Evolutionary conservation across 2,797 vertebrate species (phyloP).

Genomic region (Eospalax fontanierii): DNA sequence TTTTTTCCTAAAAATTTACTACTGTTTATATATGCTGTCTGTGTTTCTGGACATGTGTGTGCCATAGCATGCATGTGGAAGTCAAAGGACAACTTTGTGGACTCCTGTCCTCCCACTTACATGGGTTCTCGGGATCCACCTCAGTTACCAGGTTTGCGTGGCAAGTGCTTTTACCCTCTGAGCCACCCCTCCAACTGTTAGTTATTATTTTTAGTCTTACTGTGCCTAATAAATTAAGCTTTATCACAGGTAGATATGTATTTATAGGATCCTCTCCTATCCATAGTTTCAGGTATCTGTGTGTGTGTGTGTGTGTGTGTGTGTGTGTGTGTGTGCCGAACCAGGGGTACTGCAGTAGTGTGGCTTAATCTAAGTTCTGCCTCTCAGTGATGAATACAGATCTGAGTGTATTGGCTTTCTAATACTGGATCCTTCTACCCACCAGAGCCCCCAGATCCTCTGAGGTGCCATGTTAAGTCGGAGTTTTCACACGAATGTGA

Average conservation of each 20-base stretch:
- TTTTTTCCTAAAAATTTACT: not conserved
- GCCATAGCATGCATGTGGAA: not conserved
- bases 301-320: too few species aligned
- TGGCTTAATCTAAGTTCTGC: not conserved
- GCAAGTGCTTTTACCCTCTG: not conserved
- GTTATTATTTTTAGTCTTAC: not conserved
- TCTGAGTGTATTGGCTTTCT: not conserved
- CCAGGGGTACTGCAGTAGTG: not conserved
- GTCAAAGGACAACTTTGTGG: not conserved
- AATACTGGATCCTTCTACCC: not conserved
- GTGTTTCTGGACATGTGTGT: not conserved
- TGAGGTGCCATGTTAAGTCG: too few species aligned
- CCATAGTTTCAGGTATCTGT: not conserved
- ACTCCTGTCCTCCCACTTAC: not conserved
- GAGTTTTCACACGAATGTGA: not conserved
- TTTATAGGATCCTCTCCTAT: not conserved
- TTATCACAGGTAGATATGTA: not conserved
- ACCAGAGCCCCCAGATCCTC: not conserved
- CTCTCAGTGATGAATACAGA: not conserved
- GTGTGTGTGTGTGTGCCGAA: too few species aligned
- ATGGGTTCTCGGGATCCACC: not conserved
- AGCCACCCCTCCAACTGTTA: not conserved
- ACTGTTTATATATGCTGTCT: not conserved
- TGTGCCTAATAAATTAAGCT: not conserved
- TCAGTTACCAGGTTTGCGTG: too few species aligned